phyloP scores from a whole-genome alignment of 2,113 vertebrate genomes.

The Colistium nudipinnis region DNA sequence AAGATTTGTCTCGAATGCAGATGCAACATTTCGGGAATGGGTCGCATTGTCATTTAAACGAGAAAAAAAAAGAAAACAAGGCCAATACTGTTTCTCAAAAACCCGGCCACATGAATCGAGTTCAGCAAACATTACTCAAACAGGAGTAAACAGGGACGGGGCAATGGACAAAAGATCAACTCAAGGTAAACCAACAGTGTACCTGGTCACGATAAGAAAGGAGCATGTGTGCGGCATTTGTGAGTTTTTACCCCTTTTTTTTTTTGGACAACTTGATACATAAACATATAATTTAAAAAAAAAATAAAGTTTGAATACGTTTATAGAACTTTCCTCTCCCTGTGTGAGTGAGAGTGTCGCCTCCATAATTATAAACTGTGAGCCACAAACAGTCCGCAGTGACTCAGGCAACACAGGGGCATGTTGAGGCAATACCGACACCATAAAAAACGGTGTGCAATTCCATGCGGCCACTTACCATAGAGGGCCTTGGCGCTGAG shows the following conservation, averaged over 20 bases:
- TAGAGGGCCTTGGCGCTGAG: conserved; percentile 85
- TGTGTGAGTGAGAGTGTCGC: not conserved
- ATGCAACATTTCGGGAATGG: not conserved
- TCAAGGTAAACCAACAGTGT: not conserved
- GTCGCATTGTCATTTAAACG: not conserved
- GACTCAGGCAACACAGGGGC: conserved; percentile 18
- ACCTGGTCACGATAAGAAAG: not conserved
- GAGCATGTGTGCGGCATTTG: too few species aligned
- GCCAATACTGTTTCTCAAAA: too few species aligned
- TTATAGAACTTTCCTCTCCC: not conserved
- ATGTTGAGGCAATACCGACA: conserved; percentile 16
- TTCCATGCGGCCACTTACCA: conserved; percentile 70
- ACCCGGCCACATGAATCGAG: too few species aligned
- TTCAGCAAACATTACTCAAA: not conserved
- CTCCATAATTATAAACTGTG: not conserved
- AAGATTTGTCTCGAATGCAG: not conserved
- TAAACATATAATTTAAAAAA: too few species aligned
- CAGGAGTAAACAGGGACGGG: not conserved
- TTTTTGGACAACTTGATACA: not conserved
- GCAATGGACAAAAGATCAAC: not conserved
- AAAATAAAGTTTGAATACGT: too few species aligned
- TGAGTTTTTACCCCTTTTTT: too few species aligned
- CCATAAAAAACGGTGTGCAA: too few species aligned
- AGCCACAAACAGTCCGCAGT: not conserved
- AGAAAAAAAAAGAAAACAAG: too few species aligned